phyloP scores from a whole-genome alignment of 2,113 vertebrate genomes.

The Leptodactylus fuscus region DNA sequence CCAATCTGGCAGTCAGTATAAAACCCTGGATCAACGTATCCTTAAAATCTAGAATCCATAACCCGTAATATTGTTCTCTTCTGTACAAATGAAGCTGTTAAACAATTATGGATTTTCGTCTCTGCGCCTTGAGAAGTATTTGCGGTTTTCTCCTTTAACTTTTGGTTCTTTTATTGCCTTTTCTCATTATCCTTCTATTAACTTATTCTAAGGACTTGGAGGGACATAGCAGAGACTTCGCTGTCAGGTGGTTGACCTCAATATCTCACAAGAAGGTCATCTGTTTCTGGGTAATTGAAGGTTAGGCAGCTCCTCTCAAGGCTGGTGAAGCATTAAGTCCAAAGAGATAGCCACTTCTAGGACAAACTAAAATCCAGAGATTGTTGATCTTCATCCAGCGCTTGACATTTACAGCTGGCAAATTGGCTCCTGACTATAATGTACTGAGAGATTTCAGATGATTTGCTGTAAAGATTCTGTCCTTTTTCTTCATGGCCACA shows the following conservation, averaged over 20 bases:
- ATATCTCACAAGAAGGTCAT: conserved; percentile 54
- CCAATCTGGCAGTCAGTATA: too few species aligned
- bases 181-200: background rate
- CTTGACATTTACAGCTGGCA: conserved; percentile 24
- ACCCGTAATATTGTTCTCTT: too few species aligned
- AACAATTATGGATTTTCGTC: too few species aligned
- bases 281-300: conserved; percentile 47
- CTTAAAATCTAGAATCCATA: too few species aligned
- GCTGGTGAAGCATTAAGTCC: conserved; percentile 33
- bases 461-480: background rate
- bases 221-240: background rate
- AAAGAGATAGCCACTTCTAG: conserved; percentile 29
- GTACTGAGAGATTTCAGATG: background rate
- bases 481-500: background rate
- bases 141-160: too few species aligned
- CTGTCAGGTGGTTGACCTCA: conserved; percentile 48
- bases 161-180: background rate
- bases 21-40: too few species aligned
- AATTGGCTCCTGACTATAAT: conserved; percentile 9
- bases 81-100: too few species aligned
- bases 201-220: background rate
- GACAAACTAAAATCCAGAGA: conserved; percentile 1
- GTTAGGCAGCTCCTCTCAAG: conserved; percentile 27
- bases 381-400: background rate
- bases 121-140: background rate